These are phyloP conservation scores for Crocallis elinguaria DNA, from an alignment of 2,888 invertebrate species.

Conservation along the genomic window DNA sequence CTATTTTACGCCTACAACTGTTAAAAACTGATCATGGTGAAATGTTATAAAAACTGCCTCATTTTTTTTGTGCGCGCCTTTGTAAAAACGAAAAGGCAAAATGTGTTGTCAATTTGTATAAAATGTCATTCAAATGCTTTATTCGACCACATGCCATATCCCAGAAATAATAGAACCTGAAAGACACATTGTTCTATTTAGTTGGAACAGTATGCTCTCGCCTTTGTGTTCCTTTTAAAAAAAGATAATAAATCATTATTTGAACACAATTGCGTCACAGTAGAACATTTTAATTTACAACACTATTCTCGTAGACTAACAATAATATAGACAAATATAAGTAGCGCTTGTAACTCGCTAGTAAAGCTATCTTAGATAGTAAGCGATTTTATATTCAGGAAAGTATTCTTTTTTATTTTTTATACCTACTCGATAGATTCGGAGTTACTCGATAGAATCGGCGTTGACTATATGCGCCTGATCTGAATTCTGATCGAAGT, in stretches of 20 bases:
- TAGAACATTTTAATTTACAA: constrained; percentile 30
- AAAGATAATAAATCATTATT: constrained; percentile 43
- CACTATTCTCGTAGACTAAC: constrained; percentile 1
- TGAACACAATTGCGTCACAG: constrained; percentile 35
- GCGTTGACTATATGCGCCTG: too few relatives aligned
- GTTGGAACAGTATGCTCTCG: constrained; percentile 25
- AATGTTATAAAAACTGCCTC: too few relatives aligned
- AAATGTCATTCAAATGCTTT: constrained; percentile 26
- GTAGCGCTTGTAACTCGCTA: too few relatives aligned
- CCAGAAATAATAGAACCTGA: constrained; percentile 30
- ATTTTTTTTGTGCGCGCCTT: background rate
- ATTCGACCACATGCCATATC: constrained; percentile 34
- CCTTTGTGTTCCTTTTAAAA: constrained; percentile 31
- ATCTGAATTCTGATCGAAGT: too few relatives aligned
- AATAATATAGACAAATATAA: too few relatives aligned
- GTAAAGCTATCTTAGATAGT: too few relatives aligned
- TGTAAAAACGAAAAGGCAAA: constrained; percentile 16
- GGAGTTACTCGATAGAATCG: too few relatives aligned
- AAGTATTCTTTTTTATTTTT: too few relatives aligned
- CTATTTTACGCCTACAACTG: too few relatives aligned
- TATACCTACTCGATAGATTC: too few relatives aligned
- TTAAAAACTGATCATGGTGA: too few relatives aligned
- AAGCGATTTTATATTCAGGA: too few relatives aligned
- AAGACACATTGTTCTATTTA: constrained; percentile 38
- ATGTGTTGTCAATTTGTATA: constrained; percentile 38